Conservation (phyloP, 1,140 invertebrate species). For the Pomacea maculata region DNA sequence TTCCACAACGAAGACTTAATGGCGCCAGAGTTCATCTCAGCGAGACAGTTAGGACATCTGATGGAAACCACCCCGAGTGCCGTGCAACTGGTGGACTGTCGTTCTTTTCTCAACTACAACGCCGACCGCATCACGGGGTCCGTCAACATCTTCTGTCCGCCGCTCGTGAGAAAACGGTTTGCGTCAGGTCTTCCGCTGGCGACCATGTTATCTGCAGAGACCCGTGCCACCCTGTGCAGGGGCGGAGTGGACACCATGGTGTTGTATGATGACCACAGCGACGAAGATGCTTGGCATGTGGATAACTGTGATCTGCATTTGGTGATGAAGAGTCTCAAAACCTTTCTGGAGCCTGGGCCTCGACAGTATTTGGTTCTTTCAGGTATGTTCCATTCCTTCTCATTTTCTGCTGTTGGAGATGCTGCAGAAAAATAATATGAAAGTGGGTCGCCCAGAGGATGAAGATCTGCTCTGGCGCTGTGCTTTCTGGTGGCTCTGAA, state of each 20-base stretch:
- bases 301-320: slow-evolving; percentile 22
- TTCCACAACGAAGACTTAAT: background rate
- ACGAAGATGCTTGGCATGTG: slow-evolving; percentile 18
- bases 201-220: slow-evolving; percentile 23
- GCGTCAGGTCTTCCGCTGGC: slow-evolving; percentile 23
- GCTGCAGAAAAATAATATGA: no score
- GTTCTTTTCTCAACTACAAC: slow-evolving; percentile 33
- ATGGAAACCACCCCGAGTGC: slow-evolving; percentile 11
- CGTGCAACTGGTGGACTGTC: slow-evolving; percentile 26
- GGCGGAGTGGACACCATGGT: slow-evolving; percentile 18
- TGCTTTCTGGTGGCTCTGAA: no score
- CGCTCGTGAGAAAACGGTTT: slow-evolving; percentile 27
- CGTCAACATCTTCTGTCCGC: slow-evolving; percentile 30
- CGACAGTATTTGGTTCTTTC: slow-evolving; percentile 17
- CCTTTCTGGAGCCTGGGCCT: slow-evolving; percentile 11
- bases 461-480: no score
- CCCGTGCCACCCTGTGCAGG: slow-evolving; percentile 17
- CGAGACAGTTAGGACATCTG: slow-evolving; percentile 17
- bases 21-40: slow-evolving; percentile 17
- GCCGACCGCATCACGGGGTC: slow-evolving; percentile 22
- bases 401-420: no score
- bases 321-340: slow-evolving; percentile 20
- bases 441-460: no score
- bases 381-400: slow-evolving; percentile 6
- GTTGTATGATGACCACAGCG: slow-evolving; percentile 26